These are phyloP conservation scores for Silvanus unidentatus DNA, from an alignment of 2,888 invertebrate species.

Conservation along the genomic window DNA sequence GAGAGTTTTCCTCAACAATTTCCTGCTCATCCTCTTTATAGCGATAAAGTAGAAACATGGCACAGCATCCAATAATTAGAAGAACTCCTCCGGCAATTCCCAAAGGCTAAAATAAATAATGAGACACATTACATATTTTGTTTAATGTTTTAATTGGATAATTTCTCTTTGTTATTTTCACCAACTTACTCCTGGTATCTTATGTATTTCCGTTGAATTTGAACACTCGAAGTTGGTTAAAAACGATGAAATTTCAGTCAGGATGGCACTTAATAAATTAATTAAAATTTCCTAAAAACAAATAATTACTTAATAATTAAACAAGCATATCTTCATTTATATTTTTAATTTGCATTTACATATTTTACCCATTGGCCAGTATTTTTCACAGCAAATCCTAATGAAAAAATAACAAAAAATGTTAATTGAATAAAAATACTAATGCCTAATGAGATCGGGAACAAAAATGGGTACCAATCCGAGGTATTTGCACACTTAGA, in stretches of 20 bases:
- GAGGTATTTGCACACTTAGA: constrained; percentile 7
- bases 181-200: constrained; percentile 13
- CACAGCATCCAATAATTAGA: constrained; percentile 12
- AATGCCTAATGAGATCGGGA: constrained; percentile 9
- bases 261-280: not conserved
- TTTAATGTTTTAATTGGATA: too few species aligned
- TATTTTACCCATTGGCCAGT: constrained; percentile 13
- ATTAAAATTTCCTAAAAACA: not conserved
- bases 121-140: too few species aligned
- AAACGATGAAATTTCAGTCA: not conserved
- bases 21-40: constrained; percentile 16
- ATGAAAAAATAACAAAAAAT: constrained; percentile 16
- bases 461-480: constrained; percentile 12
- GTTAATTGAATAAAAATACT: constrained; percentile 9
- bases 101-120: constrained; percentile 10
- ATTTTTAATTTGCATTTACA: constrained; percentile 9
- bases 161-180: too few species aligned
- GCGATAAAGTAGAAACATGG: constrained; percentile 16
- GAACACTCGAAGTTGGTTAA: too few species aligned
- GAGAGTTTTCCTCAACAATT: too few species aligned
- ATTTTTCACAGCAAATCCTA: constrained; percentile 11
- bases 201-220: not conserved
- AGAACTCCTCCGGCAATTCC: constrained; percentile 14
- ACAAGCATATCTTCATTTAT: too few species aligned
- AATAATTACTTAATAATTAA: not conserved